Conservation (phyloP, 37 sponge, comb jelly and placozoan genomes). For the Bolinopsis microptera region DNA sequence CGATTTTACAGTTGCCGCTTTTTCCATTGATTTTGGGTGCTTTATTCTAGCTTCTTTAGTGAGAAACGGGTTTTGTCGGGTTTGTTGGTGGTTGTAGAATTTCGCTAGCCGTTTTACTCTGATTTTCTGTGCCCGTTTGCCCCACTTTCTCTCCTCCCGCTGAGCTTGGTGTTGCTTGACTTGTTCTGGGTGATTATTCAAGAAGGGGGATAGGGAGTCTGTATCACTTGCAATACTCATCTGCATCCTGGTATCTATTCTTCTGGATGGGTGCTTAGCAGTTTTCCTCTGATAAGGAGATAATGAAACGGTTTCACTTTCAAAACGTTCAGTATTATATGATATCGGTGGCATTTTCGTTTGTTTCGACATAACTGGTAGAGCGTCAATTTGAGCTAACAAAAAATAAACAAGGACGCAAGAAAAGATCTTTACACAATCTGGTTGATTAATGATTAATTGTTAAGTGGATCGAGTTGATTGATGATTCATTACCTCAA, state of each 20-base stretch:
- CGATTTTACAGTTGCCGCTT: no score
- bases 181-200: neutral
- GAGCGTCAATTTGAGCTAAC: no score
- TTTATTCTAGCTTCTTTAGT: neutral
- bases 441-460: no score
- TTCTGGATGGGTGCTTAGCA: neutral
- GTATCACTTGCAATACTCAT: neutral
- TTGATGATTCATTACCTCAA: no score
- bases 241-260: neutral
- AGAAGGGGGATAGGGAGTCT: neutral
- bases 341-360: no score
- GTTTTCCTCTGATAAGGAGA: neutral
- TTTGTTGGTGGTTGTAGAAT: neutral
- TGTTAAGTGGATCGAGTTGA: no score
- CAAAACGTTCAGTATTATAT: no score
- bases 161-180: neutral
- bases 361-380: no score
- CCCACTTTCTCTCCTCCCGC: conserved; percentile 19
- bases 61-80: neutral
- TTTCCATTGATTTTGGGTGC: no score
- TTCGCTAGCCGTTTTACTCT: neutral
- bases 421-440: no score
- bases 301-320: neutral
- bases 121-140: neutral
- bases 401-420: no score